Evolutionary conservation across 2,888 invertebrate genomes (phyloP).

Genomic region (Melieria crassipennis): DNA sequence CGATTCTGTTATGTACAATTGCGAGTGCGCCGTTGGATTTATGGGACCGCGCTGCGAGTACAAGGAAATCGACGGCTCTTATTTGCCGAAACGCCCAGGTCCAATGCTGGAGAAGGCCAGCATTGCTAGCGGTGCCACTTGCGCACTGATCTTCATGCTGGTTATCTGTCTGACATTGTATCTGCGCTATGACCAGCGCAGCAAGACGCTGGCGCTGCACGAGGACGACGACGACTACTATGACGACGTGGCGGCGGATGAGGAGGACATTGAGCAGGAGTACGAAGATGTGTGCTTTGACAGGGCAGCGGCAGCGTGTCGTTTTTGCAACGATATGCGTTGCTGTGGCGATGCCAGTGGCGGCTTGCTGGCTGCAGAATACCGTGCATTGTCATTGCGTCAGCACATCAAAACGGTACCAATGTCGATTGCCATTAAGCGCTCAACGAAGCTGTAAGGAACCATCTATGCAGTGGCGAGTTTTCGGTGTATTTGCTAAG

Average conservation of each 20-base stretch:
- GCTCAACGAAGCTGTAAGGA: slow-evolving; percentile 54
- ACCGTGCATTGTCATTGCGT: slow-evolving; percentile 41
- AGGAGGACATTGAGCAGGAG: slow-evolving; percentile 9
- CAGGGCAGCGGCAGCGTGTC: slow-evolving; percentile 21
- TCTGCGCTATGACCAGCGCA: slow-evolving; percentile 63
- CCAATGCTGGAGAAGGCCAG: slow-evolving; percentile 84
- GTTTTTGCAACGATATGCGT: slow-evolving; percentile 39
- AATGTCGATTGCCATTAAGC: slow-evolving; percentile 53
- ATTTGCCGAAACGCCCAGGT: slow-evolving; percentile 77
- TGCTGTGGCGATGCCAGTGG: slow-evolving; percentile 39
- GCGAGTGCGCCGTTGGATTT: slow-evolving; percentile 94
- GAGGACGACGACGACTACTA: slow-evolving; percentile 25
- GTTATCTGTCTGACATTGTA: slow-evolving; percentile 71
- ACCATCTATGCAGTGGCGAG: too few species aligned
- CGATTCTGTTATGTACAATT: slow-evolving; percentile 92
- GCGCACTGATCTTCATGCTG: slow-evolving; percentile 71
- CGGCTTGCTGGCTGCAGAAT: slow-evolving; percentile 34
- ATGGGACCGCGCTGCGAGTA: slow-evolving; percentile 96
- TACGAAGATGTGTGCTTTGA: slow-evolving; percentile 13
- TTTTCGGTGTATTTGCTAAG: too few species aligned
- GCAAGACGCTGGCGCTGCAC: neutral
- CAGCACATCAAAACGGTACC: slow-evolving; percentile 51
- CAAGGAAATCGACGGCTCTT: slow-evolving; percentile 95
- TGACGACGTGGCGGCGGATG: neutral
- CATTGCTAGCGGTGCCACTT: slow-evolving; percentile 81